phyloP scores from a whole-genome alignment of 2,888 invertebrate genomes.

The Conus canariensis region DNA sequence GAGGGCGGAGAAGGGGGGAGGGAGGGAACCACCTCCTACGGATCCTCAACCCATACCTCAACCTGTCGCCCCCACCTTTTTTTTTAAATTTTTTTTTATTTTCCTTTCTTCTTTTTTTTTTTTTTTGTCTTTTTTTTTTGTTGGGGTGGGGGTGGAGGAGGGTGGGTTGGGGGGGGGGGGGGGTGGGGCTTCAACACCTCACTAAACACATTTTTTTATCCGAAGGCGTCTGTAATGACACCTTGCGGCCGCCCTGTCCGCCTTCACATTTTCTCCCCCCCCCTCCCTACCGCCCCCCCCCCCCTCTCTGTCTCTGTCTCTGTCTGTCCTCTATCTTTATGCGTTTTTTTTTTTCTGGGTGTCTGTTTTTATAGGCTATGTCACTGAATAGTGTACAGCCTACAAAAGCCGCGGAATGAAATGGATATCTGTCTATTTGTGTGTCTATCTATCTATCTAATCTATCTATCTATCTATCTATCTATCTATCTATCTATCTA shows the following conservation, averaged over 20 bases:
- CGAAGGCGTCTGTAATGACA: neutral
- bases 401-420: no score
- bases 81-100: neutral
- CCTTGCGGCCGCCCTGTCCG: neutral
- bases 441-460: no score
- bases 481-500: neutral
- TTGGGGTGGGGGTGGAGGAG: no score
- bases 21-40: neutral
- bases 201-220: neutral
- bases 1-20: neutral
- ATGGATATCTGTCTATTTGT: no score
- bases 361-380: neutral
- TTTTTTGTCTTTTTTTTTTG: neutral
- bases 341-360: neutral
- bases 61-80: neutral
- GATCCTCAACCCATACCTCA: neutral
- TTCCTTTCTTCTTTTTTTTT: neutral
- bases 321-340: neutral
- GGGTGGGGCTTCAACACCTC: neutral
- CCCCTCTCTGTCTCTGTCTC: neutral
- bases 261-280: neutral
- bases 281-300: no score
- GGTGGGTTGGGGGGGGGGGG: no score
- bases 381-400: no score
- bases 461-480: neutral